A percentile compares a stretch with the other conserved stretches of the same genome.
These are phyloP conservation scores for Hydrolagus colliei DNA, from an alignment of 2,797 vertebrate genomes.

Conservation along the genomic window DNA sequence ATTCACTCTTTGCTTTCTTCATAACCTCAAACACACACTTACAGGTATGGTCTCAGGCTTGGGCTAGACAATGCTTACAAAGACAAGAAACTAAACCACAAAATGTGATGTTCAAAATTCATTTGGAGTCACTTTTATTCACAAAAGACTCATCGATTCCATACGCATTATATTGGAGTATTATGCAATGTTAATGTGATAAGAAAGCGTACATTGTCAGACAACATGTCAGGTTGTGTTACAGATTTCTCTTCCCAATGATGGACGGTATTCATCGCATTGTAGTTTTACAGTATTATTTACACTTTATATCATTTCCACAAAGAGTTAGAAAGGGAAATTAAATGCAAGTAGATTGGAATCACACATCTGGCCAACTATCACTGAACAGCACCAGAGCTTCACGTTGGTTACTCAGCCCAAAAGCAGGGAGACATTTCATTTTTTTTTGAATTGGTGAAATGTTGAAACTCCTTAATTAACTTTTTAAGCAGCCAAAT, in stretches of 20 bases:
- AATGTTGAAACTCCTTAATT: neutral
- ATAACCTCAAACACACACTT: neutral
- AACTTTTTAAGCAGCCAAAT: neutral
- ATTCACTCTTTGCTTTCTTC: neutral
- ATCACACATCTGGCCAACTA: neutral
- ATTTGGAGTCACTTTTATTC: neutral
- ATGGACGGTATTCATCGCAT: neutral
- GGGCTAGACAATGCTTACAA: neutral
- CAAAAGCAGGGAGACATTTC: no score
- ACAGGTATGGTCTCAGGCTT: no score
- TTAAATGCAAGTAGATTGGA: neutral
- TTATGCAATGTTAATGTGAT: neutral
- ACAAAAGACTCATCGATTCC: no score
- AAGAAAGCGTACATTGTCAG: neutral
- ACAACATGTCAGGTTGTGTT: neutral
- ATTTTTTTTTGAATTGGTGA: neutral
- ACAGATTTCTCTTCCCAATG: neutral
- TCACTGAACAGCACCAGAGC: no score
- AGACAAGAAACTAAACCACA: neutral
- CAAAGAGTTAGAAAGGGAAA: no score
- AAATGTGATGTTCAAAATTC: neutral
- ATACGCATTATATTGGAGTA: neutral
- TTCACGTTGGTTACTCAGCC: no score
- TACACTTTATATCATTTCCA: no score
- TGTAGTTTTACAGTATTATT: neutral